Evolutionary conservation across 2,113 vertebrate species (phyloP).

Genomic region (Delphinapterus leucas): DNA sequence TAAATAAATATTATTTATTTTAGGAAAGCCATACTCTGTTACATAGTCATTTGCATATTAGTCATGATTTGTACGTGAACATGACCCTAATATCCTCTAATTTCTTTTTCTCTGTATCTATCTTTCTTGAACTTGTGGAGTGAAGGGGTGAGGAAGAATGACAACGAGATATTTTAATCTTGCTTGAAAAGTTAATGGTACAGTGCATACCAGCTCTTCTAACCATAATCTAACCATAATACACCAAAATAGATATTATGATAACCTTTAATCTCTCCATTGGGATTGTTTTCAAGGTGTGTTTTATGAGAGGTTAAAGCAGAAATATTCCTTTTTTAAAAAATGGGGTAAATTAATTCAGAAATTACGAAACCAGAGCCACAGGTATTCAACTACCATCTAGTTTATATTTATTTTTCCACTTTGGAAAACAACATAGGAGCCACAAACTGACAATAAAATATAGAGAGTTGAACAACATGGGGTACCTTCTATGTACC

Average conservation of each 20-base stretch:
- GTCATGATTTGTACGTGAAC: not conserved
- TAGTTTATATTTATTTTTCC: not conserved
- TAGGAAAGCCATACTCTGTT: not conserved
- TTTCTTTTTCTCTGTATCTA: not conserved
- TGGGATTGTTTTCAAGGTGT: constrained; percentile 9
- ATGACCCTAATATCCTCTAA: not conserved
- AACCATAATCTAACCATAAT: not conserved
- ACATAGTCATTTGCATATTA: not conserved
- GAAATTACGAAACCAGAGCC: not conserved
- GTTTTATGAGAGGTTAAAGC: constrained; percentile 31
- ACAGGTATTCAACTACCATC: not conserved
- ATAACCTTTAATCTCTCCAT: not conserved
- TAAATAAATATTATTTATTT: not conserved
- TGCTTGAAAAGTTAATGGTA: constrained; percentile 22
- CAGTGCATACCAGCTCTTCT: not conserved
- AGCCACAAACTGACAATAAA: not conserved
- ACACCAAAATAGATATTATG: not conserved
- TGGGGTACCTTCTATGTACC: not conserved
- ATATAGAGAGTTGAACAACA: not conserved
- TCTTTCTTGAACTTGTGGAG: not conserved
- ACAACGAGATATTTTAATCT: not conserved
- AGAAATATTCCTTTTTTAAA: not conserved
- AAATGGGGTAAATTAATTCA: constrained; percentile 34
- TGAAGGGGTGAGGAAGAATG: not conserved
- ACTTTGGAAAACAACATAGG: not conserved